Base-by-base conservation (phyloP, 2,113 vertebrate genomes). In the Ibidorhyncha struthersii region DNA sequence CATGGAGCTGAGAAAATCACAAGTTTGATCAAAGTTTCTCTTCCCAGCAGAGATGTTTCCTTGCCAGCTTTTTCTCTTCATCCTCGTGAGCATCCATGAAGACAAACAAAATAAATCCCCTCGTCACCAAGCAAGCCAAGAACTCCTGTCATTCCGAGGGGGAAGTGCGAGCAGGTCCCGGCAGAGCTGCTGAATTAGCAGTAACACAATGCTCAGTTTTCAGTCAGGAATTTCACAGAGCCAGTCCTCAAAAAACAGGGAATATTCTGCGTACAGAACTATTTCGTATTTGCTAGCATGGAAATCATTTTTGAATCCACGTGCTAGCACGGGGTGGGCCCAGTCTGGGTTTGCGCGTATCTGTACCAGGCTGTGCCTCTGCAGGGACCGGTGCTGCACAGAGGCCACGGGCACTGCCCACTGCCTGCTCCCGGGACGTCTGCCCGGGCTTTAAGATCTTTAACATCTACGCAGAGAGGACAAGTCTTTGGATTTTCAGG, bases 21-120 rank as follows among this genome's bases (percentile, higher is more conserved):
- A 79, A 95, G 89, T 77, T 79, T 67, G 43, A 95, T 63, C 74
- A 55, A 93, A 96, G 95, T 92, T 93, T 87, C 69, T 59, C 72
- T 58, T 73, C 94, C 56, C 89, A 50, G 81, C 50, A 56, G 65
- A 86, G 52, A 59, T 22, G 21, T 55, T 86, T 94, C 70, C 65
- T 94, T 86, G 82, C 86, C 91, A 92, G 89, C 50, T 86, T 78
- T 69, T 87, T 92, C 69, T 86, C 83, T 84, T 95, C 72, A 3
- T 47, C 55, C 55, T 63, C 43, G 14, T 15, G 66, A 97, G 69
- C 34, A 40, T 43, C 88, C 29, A 7, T 15, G 56, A 71, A 79
- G 86, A 50, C 72, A 73, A 50, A 74, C 23, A 34, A 85, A 80
- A 45, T 16, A n/a, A 91, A 7, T 73, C 59, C 25, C 77, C 62